A percentile compares a stretch with the other conserved stretches of the same genome.
Conservation (phyloP, 2,797 vertebrate species). For the Nothura maculosa region DNA sequence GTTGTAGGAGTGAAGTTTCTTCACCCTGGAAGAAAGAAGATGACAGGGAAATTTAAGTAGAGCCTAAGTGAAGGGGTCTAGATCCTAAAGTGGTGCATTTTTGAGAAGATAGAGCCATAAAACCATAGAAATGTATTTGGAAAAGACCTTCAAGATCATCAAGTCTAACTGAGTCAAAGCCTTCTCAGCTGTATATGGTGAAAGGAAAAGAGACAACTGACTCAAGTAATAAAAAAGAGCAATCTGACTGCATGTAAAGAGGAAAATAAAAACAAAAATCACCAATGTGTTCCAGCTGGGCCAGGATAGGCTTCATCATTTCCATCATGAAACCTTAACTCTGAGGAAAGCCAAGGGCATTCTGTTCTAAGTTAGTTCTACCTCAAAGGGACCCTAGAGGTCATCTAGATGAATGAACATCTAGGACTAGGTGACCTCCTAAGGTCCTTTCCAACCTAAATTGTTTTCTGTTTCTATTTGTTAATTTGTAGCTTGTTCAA, state of each 20-base stretch:
- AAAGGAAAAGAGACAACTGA: not conserved
- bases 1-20: not conserved
- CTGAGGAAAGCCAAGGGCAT: not conserved
- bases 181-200: not conserved
- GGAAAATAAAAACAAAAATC: not conserved
- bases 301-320: not conserved
- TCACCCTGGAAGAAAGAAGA: not conserved
- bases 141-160: no score
- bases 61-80: not conserved
- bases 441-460: fast-evolving
- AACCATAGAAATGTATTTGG: no score
- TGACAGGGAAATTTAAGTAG: not conserved
- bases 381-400: not conserved
- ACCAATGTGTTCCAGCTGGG: not conserved
- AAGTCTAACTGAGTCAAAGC: not conserved
- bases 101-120: not conserved
- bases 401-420: not conserved
- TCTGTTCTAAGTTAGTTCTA: no score
- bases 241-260: not conserved
- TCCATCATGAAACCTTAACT: not conserved
- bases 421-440: not conserved
- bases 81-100: not conserved
- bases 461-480: fast-evolving
- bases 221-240: not conserved
- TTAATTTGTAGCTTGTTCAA: not conserved